Evolutionary conservation across 2,113 vertebrate genomes (phyloP), one percentile per base, ranked within the genome.

Genomic region (Hippocampus abdominalis): DNA sequence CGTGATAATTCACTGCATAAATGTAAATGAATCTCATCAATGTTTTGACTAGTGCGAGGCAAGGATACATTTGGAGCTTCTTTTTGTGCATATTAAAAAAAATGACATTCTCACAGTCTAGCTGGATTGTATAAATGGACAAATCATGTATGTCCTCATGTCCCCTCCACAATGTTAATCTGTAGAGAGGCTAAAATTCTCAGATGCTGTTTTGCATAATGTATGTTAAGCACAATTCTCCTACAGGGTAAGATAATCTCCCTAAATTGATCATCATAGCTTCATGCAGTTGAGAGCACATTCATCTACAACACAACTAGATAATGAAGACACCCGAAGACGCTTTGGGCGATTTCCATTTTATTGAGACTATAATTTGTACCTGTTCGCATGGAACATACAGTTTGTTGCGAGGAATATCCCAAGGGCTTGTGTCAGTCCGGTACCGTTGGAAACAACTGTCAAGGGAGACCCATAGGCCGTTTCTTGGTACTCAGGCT

Each of bases 1-100:
- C 84, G 83, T 87, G 82, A 89, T 90, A 84, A 88, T 89, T 88
- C 83, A 88, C 82, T 90, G 81, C 83, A 87, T 88, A 90, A 89
- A 89, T 89, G 88, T 78, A 86, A 89, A 90, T 87, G 68, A 76
- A 84, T 88, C 81, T 84, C 78, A 83, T 85, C 83, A 81, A 84
- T 89, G 86, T 88, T 87, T 84, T 82, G 83, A 86, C 80, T 77
- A 80, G 75, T 56, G 72, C 39, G 40, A 73, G 53, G 71, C 75
- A 75, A 72, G 67, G 74, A 81, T 76, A 75, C 66, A 81, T 46
- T 51, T 68, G 56, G 49, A 79, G 73, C 27, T 20, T 74, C 81
- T 83, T 75, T 82, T 83, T 78, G 74, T 51, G 15, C 27, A 15
- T 15, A 27, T 57, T n/a, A n/a, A 27, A 57, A 27, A 11, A 60